These are phyloP conservation scores for Brachionus paranguensis DNA, from an alignment of 1,140 invertebrate species.

Conservation along the genomic window DNA sequence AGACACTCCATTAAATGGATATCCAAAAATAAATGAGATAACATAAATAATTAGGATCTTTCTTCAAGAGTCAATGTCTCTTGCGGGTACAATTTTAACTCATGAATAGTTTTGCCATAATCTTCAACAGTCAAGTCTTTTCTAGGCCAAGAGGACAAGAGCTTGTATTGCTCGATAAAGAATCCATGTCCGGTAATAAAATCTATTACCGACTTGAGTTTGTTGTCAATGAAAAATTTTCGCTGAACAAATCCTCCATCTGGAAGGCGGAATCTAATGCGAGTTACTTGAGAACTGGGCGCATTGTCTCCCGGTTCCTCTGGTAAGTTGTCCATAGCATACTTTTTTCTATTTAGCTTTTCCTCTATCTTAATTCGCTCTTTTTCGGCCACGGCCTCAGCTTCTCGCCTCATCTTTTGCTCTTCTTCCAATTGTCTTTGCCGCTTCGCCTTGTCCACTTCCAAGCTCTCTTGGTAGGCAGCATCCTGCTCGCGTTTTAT, in stretches of 20 bases:
- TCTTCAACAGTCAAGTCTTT: slow-evolving; percentile 62
- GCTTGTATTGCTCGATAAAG: slow-evolving; percentile 77
- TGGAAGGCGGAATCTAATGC: slow-evolving; percentile 70
- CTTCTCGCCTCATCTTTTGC: background rate
- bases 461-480: slow-evolving; percentile 81
- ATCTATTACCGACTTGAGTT: slow-evolving; percentile 70
- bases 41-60: background rate
- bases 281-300: slow-evolving; percentile 58
- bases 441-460: slow-evolving; percentile 69
- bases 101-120: slow-evolving; percentile 67
- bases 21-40: background rate
- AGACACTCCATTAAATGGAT: background rate
- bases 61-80: slow-evolving; percentile 86
- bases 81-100: slow-evolving; percentile 78
- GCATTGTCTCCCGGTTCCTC: slow-evolving; percentile 61
- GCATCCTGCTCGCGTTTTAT: slow-evolving; percentile 87
- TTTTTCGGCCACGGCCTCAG: background rate
- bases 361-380: slow-evolving; percentile 37
- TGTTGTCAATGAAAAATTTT: slow-evolving; percentile 65
- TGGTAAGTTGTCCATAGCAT: background rate
- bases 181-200: slow-evolving; percentile 78
- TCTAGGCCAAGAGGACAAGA: slow-evolving; percentile 81
- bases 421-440: slow-evolving; percentile 40
- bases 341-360: slow-evolving; percentile 8
- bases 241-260: slow-evolving; percentile 68